Conservation (phyloP, 2,113 vertebrate genomes). For the Corythornis madagascariensis region DNA sequence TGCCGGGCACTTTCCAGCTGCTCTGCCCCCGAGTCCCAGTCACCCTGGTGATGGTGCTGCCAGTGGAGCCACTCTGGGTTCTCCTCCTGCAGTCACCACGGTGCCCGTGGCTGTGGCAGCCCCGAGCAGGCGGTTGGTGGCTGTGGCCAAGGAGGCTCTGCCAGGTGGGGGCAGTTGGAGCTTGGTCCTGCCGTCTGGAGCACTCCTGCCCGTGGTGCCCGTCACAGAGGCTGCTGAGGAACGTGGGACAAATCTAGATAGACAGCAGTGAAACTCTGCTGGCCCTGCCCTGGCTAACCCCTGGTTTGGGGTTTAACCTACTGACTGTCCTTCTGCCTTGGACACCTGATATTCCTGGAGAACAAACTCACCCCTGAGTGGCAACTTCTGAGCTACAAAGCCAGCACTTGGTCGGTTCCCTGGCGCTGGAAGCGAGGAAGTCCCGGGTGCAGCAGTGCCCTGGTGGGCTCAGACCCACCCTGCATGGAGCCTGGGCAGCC, state of each 20-base stretch:
- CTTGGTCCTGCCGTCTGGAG: too few species aligned
- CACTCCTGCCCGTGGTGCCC: too few species aligned
- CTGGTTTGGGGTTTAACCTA: background rate
- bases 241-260: too few species aligned
- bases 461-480: conserved; percentile 39
- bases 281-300: too few species aligned
- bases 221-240: too few species aligned
- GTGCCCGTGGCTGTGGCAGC: background rate
- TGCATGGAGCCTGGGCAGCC: background rate
- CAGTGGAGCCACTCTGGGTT: background rate
- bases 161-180: too few species aligned
- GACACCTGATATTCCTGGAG: background rate
- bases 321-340: background rate
- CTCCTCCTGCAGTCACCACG: accelerated
- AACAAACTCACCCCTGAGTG: background rate
- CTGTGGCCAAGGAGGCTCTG: background rate
- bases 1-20: too few species aligned
- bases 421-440: background rate
- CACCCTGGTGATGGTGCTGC: accelerated
- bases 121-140: background rate
- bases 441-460: background rate
- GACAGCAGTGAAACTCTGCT: too few species aligned
- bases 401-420: background rate
- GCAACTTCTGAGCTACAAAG: conserved; percentile 17
- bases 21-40: too few species aligned